Conservation (phyloP, 1,140 invertebrate genomes). For the Pogonognathellus flavescens region DNA sequence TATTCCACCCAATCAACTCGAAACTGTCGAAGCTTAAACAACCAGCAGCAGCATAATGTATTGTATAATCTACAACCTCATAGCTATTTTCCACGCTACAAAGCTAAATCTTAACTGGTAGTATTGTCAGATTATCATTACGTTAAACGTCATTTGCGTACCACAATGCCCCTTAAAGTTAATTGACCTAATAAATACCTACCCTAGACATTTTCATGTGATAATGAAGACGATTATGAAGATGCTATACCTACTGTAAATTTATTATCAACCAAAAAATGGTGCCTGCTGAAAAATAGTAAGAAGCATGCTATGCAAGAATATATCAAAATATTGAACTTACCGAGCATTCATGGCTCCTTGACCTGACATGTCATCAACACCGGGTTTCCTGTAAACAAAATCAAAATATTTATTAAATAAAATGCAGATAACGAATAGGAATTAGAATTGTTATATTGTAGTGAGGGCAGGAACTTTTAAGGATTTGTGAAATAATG, state of each 20-base stretch:
- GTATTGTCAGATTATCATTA: no score
- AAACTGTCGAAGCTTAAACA: background rate
- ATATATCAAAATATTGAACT: conserved; percentile 11
- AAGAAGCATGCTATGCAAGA: background rate
- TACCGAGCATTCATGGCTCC: conserved; percentile 62
- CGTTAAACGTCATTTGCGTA: background rate
- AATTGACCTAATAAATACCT: no score
- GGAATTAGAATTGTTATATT: no score
- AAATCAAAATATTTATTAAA: background rate
- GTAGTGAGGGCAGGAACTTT: background rate
- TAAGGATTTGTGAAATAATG: background rate
- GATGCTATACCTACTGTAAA: no score
- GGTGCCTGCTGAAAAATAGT: background rate
- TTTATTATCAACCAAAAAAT: no score
- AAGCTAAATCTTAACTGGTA: no score
- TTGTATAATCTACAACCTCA: no score
- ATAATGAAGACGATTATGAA: no score
- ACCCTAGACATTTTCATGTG: no score
- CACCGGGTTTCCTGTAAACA: conserved; percentile 64
- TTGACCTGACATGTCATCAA: conserved; percentile 63
- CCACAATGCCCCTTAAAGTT: no score
- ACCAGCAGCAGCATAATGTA: background rate
- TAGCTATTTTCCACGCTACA: no score
- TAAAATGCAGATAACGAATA: no score
- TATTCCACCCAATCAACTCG: conserved; percentile 14